Conservation (phyloP, 2,888 invertebrate genomes). For the Hedychridium roseum region DNA sequence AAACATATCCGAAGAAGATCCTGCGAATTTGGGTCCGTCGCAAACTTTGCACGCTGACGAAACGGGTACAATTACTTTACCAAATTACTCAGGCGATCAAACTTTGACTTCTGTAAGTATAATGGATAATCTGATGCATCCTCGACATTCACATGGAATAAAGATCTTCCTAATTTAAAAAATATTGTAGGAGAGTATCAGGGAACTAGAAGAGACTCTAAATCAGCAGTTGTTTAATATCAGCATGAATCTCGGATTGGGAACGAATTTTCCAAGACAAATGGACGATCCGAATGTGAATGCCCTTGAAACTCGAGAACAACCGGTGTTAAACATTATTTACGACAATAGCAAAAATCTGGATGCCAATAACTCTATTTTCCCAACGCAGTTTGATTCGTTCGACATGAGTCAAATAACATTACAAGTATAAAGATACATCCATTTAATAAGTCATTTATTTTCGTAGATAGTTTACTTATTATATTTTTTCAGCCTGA, state of each 20-base stretch:
- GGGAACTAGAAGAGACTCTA: slow-evolving; percentile 61
- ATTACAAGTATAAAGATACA: slow-evolving; percentile 37
- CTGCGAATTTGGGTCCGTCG: slow-evolving; percentile 42
- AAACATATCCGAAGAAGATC: slow-evolving; percentile 39
- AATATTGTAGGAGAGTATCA: slow-evolving; percentile 57
- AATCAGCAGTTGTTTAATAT: slow-evolving; percentile 60
- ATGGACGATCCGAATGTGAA: slow-evolving; percentile 27
- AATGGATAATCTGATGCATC: no score
- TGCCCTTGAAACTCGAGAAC: slow-evolving; percentile 32
- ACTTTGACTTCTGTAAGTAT: slow-evolving; percentile 58
- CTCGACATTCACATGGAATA: no score
- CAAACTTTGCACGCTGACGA: slow-evolving; percentile 60
- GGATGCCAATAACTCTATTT: slow-evolving; percentile 40
- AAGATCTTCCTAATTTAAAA: no score
- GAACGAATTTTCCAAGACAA: slow-evolving; percentile 30
- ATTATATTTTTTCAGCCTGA: slow-evolving; percentile 34
- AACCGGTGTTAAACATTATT: slow-evolving; percentile 50
- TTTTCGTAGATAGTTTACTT: background rate
- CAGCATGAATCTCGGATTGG: slow-evolving; percentile 48
- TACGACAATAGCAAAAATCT: slow-evolving; percentile 46
- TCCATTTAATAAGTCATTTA: background rate
- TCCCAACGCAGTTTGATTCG: slow-evolving; percentile 49
- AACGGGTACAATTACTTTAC: slow-evolving; percentile 59
- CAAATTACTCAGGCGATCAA: slow-evolving; percentile 55
- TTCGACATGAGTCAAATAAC: slow-evolving; percentile 55